Base-by-base conservation (phyloP, 2,113 vertebrate species). In the Daboia siamensis region DNA sequence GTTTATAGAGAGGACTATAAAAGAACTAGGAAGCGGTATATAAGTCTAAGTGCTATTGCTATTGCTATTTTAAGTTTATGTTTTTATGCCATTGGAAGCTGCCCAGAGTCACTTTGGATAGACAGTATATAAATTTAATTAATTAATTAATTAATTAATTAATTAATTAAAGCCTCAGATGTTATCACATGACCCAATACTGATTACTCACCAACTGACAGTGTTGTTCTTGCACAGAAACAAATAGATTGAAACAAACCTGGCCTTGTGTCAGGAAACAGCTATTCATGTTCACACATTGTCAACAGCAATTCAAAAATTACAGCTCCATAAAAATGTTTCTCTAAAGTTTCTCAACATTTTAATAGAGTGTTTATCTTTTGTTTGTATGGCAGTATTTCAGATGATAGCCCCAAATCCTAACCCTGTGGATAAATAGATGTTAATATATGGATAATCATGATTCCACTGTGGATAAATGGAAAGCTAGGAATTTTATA, bases 171-270 rank as follows among this genome's bases (percentile, higher is more conserved):
- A 44, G 80, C 52, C 46, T 93, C 89, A 51, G 69, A 87, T 44
- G 87, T 74, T 61, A 87, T 87, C 33, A 74, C 85, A 85, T 29
- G 11, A 20, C 20, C 85, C 39, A 44, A 69, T 87, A 46, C 85
- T 57, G 89, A 90, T 93, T 93, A 80, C 48, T 93, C 61, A 74
- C 59, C 61, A 93, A 52, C 24, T 87, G 89, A 90, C 89, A 93
- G 87, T 93, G 87, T 93, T 93, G 85, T 87, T 93, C 92, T 90
- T 87, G 87, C 84, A 90, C 59, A 90, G 84, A 87, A 59, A 90
- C 51, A 93, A 93, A 93, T 87, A 59, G 89, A 44, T 90, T 90
- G 85, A 87, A 90, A 93, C 85, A 90, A 90, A 93, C 57, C 46
- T 93, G 85, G 92, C 89, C 85, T 57, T 87, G 51, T 87, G 52